These are phyloP conservation scores for Galeopterus variegatus DNA, from an alignment of 2,113 vertebrate genomes.

Conservation along the genomic window DNA sequence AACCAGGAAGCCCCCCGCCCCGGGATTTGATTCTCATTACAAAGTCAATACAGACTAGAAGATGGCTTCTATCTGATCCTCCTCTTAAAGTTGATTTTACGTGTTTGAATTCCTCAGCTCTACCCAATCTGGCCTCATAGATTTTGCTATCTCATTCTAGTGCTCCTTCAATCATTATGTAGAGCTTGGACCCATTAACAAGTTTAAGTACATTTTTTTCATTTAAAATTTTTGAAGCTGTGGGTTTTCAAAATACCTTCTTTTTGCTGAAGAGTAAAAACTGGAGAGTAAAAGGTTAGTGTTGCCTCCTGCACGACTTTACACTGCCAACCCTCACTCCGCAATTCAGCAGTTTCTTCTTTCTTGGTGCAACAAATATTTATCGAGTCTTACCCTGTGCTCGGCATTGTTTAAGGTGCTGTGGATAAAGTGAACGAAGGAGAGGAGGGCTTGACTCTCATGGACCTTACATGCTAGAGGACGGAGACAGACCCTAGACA, in stretches of 20 bases:
- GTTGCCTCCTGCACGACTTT: not conserved
- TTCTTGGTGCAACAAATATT: not conserved
- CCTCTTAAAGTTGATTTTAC: not conserved
- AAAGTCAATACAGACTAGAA: not conserved
- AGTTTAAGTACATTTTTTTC: not conserved
- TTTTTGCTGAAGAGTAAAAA: conserved; percentile 2
- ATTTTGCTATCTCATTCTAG: not conserved
- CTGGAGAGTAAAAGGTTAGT: not conserved
- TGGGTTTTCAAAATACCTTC: not conserved
- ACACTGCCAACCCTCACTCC: not conserved
- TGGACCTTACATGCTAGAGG: not conserved
- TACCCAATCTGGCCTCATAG: not conserved
- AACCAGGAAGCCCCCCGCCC: not conserved
- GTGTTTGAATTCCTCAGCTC: not conserved
- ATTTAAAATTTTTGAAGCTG: not conserved
- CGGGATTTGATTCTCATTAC: not conserved
- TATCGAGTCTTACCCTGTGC: not conserved
- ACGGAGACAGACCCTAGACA: not conserved
- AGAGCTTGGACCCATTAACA: not conserved
- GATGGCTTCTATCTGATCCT: not conserved
- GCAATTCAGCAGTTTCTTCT: not conserved
- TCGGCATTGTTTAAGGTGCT: not conserved
- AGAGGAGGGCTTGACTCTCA: not conserved
- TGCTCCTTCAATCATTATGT: not conserved
- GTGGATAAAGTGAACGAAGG: not conserved